Base-by-base conservation (phyloP, 1,140 invertebrate species). In the Papilio helenus region DNA sequence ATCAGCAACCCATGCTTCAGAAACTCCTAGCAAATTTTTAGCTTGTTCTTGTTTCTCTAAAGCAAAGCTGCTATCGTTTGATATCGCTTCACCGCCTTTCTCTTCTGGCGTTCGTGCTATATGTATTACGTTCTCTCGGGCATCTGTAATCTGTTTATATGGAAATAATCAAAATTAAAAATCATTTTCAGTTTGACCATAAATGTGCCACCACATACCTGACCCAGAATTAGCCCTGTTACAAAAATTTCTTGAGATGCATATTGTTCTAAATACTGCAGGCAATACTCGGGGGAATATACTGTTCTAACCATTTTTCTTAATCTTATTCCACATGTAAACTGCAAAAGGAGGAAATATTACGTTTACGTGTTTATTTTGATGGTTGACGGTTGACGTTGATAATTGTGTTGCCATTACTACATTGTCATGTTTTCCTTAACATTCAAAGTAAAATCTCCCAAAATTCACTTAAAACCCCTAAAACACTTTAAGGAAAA, bases 91-190 rank as follows among this genome's bases (percentile, higher is more conserved):
- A 9, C 80, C 44, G 18, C 78, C 79, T 82, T 94, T 94, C 73
- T 96, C 96, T 61, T 96, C 95, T 23, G 97, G 96, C 23, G 97
- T 97, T 83, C 96, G 95, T 18, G 97, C 96, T 83, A 97, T 92
- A 86, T 97, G 97, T 72, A 97, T 95, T 2, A 97, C 95, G 94
- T 95, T 97, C 88, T 97, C 97, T 86, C 96, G 96, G 82, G 96
- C 95, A 58, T 89, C 89, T 51, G 95, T 95, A 55, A 89, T 85
- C 96, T 96, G 95, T 72, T 81, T 84, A 81, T 83, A 78, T 76
- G 34, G 12, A 51, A 65, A 79, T 16, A 78, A 3, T 65, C 7
- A 16, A 76, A 46, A 79, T 78, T 55, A 71, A 76, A 71, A 49
- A 71, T 34, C 79, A 7, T 18, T 72, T 65, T 39, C 42, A 29